A percentile compares a stretch with the other conserved stretches of the same genome.
Conservation (phyloP, 2,888 invertebrate genomes). For the Oconnorella tubifera region DNA sequence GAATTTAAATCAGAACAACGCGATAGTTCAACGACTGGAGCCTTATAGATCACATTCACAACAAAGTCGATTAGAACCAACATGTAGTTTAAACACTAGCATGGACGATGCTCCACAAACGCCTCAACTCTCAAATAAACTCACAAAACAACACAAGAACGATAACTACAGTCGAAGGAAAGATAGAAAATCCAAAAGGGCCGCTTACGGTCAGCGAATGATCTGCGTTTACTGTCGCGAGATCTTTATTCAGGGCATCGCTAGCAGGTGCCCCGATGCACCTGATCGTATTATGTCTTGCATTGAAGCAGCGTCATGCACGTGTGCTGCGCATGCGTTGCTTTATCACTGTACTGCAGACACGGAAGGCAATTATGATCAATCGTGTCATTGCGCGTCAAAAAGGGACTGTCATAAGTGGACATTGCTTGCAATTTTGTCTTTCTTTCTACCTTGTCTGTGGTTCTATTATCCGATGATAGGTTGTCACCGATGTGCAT, state of each 20-base stretch:
- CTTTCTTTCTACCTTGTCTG: conserved; percentile 84
- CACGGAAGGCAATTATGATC: conserved; percentile 71
- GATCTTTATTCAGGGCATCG: conserved; percentile 59
- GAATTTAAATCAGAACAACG: not conserved
- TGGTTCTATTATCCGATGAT: conserved; percentile 88
- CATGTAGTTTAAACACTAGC: too few species aligned
- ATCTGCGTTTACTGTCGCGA: conserved; percentile 60
- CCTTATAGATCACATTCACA: not conserved
- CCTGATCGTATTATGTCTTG: conserved; percentile 75
- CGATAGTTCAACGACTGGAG: not conserved
- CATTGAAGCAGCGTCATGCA: conserved; percentile 77
- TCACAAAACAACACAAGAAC: too few species aligned
- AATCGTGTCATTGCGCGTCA: conserved; percentile 74
- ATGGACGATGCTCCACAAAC: not conserved
- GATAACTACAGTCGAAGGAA: not conserved
- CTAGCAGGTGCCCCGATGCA: conserved; percentile 69
- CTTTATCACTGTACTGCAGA: conserved; percentile 90
- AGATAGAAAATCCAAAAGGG: too few species aligned
- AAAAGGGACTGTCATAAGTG: conserved; percentile 67
- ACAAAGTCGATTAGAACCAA: too few species aligned
- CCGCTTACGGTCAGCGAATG: conserved; percentile 35
- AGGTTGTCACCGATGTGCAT: conserved; percentile 77
- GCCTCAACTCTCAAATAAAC: not conserved
- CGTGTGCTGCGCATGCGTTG: conserved; percentile 82
- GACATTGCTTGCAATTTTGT: conserved; percentile 79